phyloP scores from a whole-genome alignment of 2,113 vertebrate genomes.

The Meleagris gallopavo region DNA sequence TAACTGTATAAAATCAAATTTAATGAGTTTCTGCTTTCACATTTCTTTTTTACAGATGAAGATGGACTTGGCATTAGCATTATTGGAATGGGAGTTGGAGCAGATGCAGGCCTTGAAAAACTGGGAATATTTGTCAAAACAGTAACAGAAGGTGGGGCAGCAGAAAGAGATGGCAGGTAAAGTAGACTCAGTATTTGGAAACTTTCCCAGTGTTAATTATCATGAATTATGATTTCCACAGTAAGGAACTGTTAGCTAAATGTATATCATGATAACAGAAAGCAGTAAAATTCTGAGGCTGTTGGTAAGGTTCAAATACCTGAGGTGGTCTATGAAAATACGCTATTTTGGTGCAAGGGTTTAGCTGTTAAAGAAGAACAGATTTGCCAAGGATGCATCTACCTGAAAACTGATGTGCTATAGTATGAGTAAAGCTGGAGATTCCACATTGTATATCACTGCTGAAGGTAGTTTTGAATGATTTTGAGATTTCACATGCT shows the following conservation, averaged over 20 bases:
- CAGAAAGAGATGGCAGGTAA: conserved; percentile 94
- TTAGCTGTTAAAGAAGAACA: not conserved
- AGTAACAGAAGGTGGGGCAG: conserved; percentile 94
- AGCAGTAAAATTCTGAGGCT: not conserved
- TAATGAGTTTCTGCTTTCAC: not conserved
- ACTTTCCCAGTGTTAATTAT: not conserved
- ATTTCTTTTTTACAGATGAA: conserved; percentile 84
- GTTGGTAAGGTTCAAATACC: not conserved
- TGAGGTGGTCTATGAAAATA: not conserved
- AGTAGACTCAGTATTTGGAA: not conserved
- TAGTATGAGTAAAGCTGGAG: not conserved
- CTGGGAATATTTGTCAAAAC: conserved; percentile 99
- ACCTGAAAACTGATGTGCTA: not conserved
- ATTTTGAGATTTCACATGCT: not conserved
- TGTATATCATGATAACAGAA: not conserved
- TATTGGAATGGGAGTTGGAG: conserved; percentile 99
- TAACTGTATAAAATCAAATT: not conserved
- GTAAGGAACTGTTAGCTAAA: not conserved
- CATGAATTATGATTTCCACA: not conserved
- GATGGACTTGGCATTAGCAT: conserved; percentile 98
- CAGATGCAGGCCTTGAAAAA: conserved; percentile 96
- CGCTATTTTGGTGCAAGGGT: not conserved
- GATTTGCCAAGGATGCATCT: not conserved
- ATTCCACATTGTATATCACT: not conserved
- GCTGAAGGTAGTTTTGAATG: not conserved